Percentiles rank a stretch among this genome's conserved stretches.
Conservation (phyloP, 2,797 vertebrate genomes). For the Melopsittacus undulatus region DNA sequence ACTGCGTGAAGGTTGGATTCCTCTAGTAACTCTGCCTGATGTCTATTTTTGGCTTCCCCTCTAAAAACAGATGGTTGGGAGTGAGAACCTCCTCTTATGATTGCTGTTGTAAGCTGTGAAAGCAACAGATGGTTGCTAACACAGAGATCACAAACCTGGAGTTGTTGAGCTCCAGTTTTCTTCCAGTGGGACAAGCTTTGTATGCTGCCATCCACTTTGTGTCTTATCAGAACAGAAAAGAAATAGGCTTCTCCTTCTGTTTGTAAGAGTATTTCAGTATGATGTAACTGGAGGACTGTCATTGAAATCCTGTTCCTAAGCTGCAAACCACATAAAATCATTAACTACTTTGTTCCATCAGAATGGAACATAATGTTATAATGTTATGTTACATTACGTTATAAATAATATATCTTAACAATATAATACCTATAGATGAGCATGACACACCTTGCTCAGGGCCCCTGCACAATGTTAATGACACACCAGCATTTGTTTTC, state of each 20-base stretch:
- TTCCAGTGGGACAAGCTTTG: slow-evolving; percentile 8
- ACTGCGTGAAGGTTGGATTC: slow-evolving; percentile 50
- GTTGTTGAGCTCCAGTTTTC: background rate
- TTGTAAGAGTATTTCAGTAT: background rate
- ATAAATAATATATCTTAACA: background rate
- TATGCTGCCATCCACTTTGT: background rate
- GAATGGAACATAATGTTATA: background rate
- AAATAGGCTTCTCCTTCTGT: background rate
- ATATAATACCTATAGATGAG: background rate
- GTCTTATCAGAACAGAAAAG: background rate
- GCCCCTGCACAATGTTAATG: background rate
- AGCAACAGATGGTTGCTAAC: slow-evolving; percentile 69
- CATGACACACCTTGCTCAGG: background rate
- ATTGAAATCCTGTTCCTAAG: background rate
- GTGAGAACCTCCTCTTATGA: slow-evolving; percentile 54
- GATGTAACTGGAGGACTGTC: background rate
- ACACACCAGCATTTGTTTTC: background rate
- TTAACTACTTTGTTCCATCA: background rate
- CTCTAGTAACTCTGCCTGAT: slow-evolving; percentile 43
- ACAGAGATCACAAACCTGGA: slow-evolving; percentile 27
- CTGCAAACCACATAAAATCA: background rate
- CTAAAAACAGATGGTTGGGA: slow-evolving; percentile 74
- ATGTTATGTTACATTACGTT: background rate
- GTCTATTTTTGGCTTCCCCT: slow-evolving; percentile 74
- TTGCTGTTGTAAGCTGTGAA: slow-evolving; percentile 49